A percentile compares a stretch with the other conserved stretches of the same genome.
Conservation (phyloP, 2,888 invertebrate species). For the Agriotes lineatus region DNA sequence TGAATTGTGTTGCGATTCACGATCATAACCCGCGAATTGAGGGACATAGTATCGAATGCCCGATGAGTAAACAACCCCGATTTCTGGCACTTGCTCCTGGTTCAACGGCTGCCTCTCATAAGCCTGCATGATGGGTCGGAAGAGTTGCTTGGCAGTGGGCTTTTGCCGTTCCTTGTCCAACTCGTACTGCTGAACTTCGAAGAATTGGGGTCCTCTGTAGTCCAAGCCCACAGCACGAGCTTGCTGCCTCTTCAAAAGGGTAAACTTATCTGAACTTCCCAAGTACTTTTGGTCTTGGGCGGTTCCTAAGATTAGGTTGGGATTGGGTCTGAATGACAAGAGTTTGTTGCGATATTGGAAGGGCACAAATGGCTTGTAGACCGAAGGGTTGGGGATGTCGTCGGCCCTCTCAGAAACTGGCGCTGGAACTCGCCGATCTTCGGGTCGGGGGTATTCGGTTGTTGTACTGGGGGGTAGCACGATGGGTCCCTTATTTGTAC, state of each 20-base stretch:
- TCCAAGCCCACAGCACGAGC: conserved; percentile 56
- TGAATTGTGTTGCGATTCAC: conserved; percentile 57
- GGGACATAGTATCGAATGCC: conserved; percentile 65
- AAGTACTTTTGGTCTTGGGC: conserved; percentile 62
- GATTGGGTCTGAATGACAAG: conserved; percentile 55
- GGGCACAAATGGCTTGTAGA: conserved; percentile 60
- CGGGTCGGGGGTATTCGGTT: conserved; percentile 42
- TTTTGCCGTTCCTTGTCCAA: conserved; percentile 48
- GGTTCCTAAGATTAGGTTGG: conserved; percentile 61
- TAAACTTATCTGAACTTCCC: conserved; percentile 55
- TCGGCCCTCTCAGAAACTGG: conserved; percentile 61
- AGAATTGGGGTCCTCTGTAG: conserved; percentile 63
- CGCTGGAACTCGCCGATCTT: conserved; percentile 56
- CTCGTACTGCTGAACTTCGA: conserved; percentile 62
- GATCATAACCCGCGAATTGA: conserved; percentile 56
- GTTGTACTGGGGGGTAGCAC: conserved; percentile 54
- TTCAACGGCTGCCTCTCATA: conserved; percentile 18
- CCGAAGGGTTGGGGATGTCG: conserved; percentile 61
- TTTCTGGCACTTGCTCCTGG: conserved; percentile 58
- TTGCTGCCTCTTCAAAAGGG: conserved; percentile 57
- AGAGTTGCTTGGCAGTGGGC: conserved; percentile 38
- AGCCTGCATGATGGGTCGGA: conserved; percentile 43
- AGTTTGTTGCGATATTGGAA: conserved; percentile 59
- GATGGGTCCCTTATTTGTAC: conserved; percentile 64
- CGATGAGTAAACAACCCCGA: conserved; percentile 63